Evolutionary conservation across 2,888 invertebrate genomes (phyloP).

Genomic region (Stomorhina lunata): DNA sequence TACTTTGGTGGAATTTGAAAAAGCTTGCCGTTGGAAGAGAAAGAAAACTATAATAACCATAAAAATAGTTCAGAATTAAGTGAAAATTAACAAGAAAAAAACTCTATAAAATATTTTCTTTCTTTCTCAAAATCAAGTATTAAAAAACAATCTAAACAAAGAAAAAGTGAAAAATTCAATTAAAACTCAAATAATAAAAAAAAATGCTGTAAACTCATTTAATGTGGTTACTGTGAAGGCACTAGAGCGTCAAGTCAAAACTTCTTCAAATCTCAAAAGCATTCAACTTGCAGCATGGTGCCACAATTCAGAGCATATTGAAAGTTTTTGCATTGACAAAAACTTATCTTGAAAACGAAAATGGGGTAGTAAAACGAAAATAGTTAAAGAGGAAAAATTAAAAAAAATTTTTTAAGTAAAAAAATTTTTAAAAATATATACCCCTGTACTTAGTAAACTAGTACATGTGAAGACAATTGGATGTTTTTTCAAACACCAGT

Average conservation of each 20-base stretch:
- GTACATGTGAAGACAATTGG: too few species aligned
- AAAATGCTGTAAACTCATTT: constrained; percentile 31
- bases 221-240: constrained; percentile 41
- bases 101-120: neutral
- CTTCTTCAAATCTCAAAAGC: constrained; percentile 45
- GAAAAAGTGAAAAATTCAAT: constrained; percentile 61
- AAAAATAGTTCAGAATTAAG: constrained; percentile 44
- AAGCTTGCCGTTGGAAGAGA: neutral
- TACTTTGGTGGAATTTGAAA: constrained; percentile 9
- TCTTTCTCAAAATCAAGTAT: constrained; percentile 30
- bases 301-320: constrained; percentile 38
- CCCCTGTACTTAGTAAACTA: too few species aligned
- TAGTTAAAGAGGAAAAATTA: constrained; percentile 2
- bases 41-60: constrained; percentile 41
- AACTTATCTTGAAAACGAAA: too few species aligned
- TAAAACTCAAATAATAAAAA: constrained; percentile 43
- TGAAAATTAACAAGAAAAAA: constrained; percentile 25
- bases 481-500: too few species aligned
- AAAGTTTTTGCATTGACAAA: neutral
- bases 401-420: neutral
- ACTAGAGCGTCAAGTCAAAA: constrained; percentile 53
- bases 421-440: too few species aligned
- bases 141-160: constrained; percentile 51
- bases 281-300: neutral
- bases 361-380: neutral